phyloP scores from a whole-genome alignment of 1,140 invertebrate species.

The Linepithema humile region DNA sequence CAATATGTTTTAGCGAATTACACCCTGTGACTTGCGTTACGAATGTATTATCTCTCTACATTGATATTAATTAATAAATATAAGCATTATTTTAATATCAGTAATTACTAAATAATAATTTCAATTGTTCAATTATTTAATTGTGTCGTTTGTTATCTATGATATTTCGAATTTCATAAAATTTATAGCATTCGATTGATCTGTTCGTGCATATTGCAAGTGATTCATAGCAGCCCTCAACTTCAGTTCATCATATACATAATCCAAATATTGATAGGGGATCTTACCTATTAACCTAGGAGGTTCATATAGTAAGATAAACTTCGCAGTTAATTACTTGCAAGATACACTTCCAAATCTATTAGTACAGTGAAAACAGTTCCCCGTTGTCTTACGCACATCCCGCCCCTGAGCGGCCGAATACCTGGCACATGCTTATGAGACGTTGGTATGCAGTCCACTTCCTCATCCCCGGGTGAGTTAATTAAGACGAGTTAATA shows the following conservation, averaged over 20 bases:
- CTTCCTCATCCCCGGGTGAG: slow-evolving; percentile 4
- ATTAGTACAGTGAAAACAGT: slow-evolving; percentile 49
- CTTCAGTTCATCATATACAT: not conserved
- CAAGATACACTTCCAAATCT: slow-evolving; percentile 51
- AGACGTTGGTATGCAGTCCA: slow-evolving; percentile 45
- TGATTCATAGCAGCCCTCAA: slow-evolving; percentile 6
- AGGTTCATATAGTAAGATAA: slow-evolving; percentile 33
- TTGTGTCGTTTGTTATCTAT: not conserved
- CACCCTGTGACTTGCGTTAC: too few relatives aligned
- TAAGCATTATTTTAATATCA: too few relatives aligned
- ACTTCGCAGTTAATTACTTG: slow-evolving; percentile 47
- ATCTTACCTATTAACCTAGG: slow-evolving; percentile 27
- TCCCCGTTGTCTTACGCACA: slow-evolving; percentile 33
- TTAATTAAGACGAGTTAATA: slow-evolving; percentile 45
- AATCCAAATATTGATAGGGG: slow-evolving; percentile 46
- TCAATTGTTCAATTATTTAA: not conserved
- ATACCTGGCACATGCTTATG: slow-evolving; percentile 45
- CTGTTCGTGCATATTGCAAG: not conserved
- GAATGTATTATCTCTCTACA: not conserved
- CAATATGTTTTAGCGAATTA: not conserved
- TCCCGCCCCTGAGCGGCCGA: slow-evolving; percentile 7
- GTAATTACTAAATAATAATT: not conserved
- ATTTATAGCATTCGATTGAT: not conserved
- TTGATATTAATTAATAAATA: not conserved
- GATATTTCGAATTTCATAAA: too few relatives aligned